Evolutionary conservation across 2,113 vertebrate genomes (phyloP).

Genomic region (Mormoops blainvillei): DNA sequence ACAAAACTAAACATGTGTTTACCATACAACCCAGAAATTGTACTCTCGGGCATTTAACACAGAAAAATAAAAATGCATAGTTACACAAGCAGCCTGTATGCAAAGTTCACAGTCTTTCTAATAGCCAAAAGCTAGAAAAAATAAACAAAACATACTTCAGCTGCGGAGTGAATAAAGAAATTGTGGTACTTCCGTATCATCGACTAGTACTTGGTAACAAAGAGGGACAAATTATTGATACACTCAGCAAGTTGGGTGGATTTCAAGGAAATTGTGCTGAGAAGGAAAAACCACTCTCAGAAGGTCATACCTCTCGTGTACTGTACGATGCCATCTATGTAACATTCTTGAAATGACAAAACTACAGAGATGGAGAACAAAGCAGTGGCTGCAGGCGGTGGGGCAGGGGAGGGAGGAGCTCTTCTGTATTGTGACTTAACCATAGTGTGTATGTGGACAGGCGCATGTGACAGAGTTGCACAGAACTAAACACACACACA

Average conservation of each 20-base stretch:
- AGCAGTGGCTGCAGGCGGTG: not conserved
- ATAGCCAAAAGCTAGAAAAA: not conserved
- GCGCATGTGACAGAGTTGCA: not conserved
- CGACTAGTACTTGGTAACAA: not conserved
- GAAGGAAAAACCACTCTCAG: not conserved
- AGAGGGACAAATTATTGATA: not conserved
- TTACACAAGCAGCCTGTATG: not conserved
- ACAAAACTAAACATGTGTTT: not conserved
- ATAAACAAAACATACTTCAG: not conserved
- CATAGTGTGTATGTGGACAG: not conserved
- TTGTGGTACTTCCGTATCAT: not conserved
- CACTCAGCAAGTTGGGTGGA: not conserved
- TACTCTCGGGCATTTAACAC: not conserved
- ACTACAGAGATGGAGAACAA: not conserved
- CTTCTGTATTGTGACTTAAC: not conserved
- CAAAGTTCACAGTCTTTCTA: not conserved
- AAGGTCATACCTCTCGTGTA: not conserved
- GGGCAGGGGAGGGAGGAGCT: not conserved
- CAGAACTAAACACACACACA: not conserved
- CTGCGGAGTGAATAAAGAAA: not conserved
- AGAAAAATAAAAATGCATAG: not conserved
- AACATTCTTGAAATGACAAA: constrained; percentile 9
- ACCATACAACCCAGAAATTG: not conserved
- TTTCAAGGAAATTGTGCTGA: not conserved
- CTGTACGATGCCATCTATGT: not conserved